Base-by-base conservation (phyloP, 2,113 vertebrate species). In the Phalacrocorax brasilianus region DNA sequence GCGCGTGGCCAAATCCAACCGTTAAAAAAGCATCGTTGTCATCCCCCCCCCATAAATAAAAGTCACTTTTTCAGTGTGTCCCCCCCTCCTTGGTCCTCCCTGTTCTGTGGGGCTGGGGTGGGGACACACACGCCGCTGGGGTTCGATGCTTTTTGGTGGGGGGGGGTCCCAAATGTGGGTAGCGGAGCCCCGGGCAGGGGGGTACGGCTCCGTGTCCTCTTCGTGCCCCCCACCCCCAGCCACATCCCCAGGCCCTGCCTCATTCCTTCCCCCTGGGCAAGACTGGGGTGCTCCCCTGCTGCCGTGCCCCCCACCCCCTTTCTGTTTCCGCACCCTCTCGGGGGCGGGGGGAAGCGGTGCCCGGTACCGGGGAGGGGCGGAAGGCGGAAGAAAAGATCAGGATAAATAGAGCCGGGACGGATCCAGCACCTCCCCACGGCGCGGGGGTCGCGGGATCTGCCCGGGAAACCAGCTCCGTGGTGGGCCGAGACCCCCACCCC, bases 1-100 rank as follows among this genome's bases (percentile, higher is more conserved):
- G 96, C 99, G 99, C 91, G 99, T 99, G 85, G 99, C 99, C 97
- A 99, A 99, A 92, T 99, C 99, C 91, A 99, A 99, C 98, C 99
- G 99, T 97, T 99, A 98, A 99, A n/a, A 95, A 95, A 19, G 27
- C 18, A 4, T 27, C 24, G 6, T 8, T 42, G 55, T 24, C 42
- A 2, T 13, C 32, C 23, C 28, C 28, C 47, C 28, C n/a, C 9
- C 26, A 26, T 26, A 26, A 93, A 98, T 97, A 97, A 98, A 98
- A 9, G 9, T 21, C 13, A 9, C 23, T 72, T 50, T 65, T n/a
- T 74, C 53, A 38, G 38, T 71, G 22, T 49, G n/a, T 18, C 38
- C n/a, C 35, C 16, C 52, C 42, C 42, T 42, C 14, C 6, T 20
- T 1, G 6, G 6, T 85, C 27, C 14, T 74, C 6, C 33, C 26